A percentile compares a stretch with the other conserved stretches of the same genome.
phyloP scores from a whole-genome alignment of 2,113 vertebrate genomes.

The Heterotilapia buettikoferi region DNA sequence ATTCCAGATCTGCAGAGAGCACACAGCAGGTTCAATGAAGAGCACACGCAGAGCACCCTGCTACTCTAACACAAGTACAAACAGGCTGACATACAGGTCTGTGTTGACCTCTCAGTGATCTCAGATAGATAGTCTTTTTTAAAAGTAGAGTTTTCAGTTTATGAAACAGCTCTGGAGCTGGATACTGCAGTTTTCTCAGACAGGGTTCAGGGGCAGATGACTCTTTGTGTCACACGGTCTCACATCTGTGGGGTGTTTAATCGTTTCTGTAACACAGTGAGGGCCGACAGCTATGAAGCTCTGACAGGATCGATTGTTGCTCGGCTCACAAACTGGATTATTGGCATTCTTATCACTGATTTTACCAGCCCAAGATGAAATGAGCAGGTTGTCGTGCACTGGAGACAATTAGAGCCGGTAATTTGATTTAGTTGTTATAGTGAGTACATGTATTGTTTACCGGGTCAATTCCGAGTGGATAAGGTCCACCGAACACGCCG shows the following conservation, averaged over 20 bases:
- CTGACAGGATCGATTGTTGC: background rate
- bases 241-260: background rate
- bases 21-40: background rate
- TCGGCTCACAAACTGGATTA: background rate
- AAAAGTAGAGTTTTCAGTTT: background rate
- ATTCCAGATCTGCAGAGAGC: conserved; percentile 86
- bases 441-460: conserved; percentile 63
- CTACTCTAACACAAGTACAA: background rate
- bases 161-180: background rate
- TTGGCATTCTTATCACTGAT: background rate
- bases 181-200: background rate
- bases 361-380: background rate
- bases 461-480: conserved; percentile 95
- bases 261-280: background rate
- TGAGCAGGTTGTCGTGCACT: background rate
- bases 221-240: background rate
- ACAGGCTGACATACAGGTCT: background rate
- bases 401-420: background rate
- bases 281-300: background rate
- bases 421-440: background rate
- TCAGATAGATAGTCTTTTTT: background rate
- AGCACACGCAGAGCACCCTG: background rate
- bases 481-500: conserved; percentile 89
- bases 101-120: background rate
- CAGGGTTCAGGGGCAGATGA: background rate